A percentile compares a stretch with the other conserved stretches of the same genome.
These are phyloP conservation scores for Danionella cerebrum DNA, from an alignment of 2,113 vertebrate species.

Conservation along the genomic window DNA sequence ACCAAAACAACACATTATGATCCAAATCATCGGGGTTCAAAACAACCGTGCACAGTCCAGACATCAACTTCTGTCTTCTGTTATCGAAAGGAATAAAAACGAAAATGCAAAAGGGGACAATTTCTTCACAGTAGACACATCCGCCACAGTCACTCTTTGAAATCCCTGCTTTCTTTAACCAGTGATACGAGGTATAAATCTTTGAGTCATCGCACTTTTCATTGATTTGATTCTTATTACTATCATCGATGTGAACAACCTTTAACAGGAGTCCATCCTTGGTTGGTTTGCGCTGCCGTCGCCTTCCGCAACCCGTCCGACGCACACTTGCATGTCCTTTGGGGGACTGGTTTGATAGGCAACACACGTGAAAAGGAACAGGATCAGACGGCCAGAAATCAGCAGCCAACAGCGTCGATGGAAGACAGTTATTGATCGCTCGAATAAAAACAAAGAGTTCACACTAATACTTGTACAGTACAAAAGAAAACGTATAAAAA, in stretches of 20 bases:
- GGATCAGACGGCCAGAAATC: conserved; percentile 46
- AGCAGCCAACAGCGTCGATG: conserved; percentile 51
- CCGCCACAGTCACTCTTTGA: conserved; percentile 43
- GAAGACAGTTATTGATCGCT: conserved; percentile 67
- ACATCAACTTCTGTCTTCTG: not conserved
- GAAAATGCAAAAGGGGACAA: not conserved
- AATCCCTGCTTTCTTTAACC: conserved; percentile 56
- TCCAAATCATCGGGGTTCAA: not conserved
- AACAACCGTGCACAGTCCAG: not conserved
- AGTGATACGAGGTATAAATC: conserved; percentile 68
- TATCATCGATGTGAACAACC: conserved; percentile 14
- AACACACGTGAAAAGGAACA: conserved; percentile 29
- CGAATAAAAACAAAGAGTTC: conserved; percentile 17
- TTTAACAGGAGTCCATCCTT: conserved; percentile 35
- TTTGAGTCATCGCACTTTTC: not conserved
- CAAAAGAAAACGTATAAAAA: conserved; percentile 37
- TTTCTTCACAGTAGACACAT: conserved; percentile 33
- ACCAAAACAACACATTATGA: not conserved
- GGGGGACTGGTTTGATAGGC: not conserved
- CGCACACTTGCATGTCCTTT: conserved; percentile 61
- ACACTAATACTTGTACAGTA: conserved; percentile 22
- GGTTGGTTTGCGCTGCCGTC: conserved; percentile 48
- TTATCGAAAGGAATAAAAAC: not conserved
- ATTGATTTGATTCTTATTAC: not conserved
- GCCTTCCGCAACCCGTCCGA: conserved; percentile 49